phyloP scores from a whole-genome alignment of 1,140 invertebrate species.

The Venturia canescens region DNA sequence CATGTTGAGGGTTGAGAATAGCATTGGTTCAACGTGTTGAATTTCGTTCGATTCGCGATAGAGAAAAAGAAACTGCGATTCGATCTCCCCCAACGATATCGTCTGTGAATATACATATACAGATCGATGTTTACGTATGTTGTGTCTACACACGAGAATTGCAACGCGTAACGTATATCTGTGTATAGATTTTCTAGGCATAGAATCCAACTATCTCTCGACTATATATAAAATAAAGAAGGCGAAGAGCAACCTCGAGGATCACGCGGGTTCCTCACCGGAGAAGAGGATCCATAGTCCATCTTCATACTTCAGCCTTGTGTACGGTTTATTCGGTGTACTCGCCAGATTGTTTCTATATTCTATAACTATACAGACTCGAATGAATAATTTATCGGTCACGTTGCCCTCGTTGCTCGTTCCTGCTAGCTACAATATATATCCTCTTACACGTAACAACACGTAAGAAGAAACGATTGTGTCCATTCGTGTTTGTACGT shows the following conservation, averaged over 20 bases:
- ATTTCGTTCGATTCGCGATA: constrained; percentile 35
- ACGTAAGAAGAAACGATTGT: not conserved
- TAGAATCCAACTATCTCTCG: constrained; percentile 35
- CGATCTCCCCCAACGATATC: not conserved
- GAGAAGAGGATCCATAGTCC: not conserved
- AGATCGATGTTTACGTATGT: not conserved
- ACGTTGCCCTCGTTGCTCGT: constrained; percentile 31
- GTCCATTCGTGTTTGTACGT: not conserved
- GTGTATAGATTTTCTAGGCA: constrained; percentile 7
- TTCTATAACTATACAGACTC: not conserved
- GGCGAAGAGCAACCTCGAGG: constrained; percentile 26
- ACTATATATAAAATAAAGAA: constrained; percentile 37
- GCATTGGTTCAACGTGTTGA: constrained; percentile 34
- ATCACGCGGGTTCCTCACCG: constrained; percentile 4
- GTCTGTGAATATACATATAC: not conserved
- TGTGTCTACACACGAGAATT: not conserved
- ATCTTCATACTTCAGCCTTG: not conserved
- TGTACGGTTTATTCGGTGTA: constrained; percentile 16
- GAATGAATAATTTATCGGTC: constrained; percentile 44
- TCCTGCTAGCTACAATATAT: constrained; percentile 34
- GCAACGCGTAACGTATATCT: not conserved
- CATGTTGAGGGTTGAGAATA: constrained; percentile 21
- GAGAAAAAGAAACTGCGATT: constrained; percentile 17
- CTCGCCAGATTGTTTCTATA: not conserved
- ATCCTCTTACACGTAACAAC: not conserved